Evolutionary conservation across 2,888 invertebrate species (phyloP).

Genomic region (Netelia melanura): DNA sequence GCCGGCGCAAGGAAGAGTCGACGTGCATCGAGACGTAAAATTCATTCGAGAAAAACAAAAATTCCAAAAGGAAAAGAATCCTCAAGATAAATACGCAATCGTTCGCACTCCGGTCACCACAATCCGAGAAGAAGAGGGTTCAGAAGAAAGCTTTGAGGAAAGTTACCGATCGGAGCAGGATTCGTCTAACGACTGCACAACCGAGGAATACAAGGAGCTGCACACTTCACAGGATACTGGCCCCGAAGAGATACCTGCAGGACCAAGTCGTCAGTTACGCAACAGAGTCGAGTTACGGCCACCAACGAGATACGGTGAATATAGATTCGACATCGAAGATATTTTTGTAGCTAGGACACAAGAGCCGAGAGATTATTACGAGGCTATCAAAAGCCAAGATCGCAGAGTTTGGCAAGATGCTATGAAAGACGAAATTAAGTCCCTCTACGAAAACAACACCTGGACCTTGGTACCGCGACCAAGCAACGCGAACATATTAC

Average conservation of each 20-base stretch:
- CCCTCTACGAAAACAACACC: no score
- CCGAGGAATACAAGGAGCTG: conserved; percentile 87
- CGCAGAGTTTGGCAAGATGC: conserved; percentile 29
- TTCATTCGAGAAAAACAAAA: conserved; percentile 4
- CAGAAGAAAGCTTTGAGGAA: neutral
- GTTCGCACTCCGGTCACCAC: neutral
- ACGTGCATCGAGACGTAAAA: conserved; percentile 45
- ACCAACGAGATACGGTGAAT: conserved; percentile 11
- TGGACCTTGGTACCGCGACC: no score
- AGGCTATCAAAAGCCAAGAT: conserved; percentile 16
- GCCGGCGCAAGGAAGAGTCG: conserved; percentile 18
- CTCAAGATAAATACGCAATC: neutral
- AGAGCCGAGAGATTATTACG: conserved; percentile 34
- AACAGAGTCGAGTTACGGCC: neutral
- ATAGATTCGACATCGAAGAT: neutral
- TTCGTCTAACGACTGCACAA: conserved; percentile 76
- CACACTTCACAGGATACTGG: neutral
- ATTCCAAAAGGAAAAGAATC: conserved; percentile 8
- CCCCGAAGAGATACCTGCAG: neutral
- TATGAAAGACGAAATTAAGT: no score
- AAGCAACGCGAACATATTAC: no score
- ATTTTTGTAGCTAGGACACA: conserved; percentile 36
- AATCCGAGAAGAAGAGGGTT: neutral
- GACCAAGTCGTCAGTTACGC: neutral
- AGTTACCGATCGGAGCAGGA: conserved; percentile 78